A percentile compares a stretch with the other conserved stretches of the same genome.
phyloP scores from a whole-genome alignment of 2,797 vertebrate species.

The Chaunax sp. region DNA sequence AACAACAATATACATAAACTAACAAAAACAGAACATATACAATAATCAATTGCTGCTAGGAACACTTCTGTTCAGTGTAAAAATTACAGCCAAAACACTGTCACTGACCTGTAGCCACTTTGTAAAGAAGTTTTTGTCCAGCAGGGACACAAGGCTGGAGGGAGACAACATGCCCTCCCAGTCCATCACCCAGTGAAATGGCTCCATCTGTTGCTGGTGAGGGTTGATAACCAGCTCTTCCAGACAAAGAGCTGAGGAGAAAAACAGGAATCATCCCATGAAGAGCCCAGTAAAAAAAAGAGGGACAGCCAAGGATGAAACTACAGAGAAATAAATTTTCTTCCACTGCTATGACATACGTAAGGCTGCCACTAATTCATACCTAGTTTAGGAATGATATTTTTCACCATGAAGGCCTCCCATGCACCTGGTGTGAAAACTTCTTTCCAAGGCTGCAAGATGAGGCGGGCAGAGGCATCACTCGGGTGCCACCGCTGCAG shows the following conservation, averaged over 20 bases:
- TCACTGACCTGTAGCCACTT: slow-evolving; percentile 96
- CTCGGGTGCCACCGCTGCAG: slow-evolving; percentile 98
- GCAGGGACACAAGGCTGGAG: slow-evolving; percentile 92
- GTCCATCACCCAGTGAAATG: slow-evolving; percentile 96
- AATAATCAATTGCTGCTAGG: not conserved
- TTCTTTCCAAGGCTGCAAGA: slow-evolving; percentile 97
- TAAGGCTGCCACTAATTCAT: slow-evolving; percentile 41
- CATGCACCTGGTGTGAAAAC: slow-evolving; percentile 96
- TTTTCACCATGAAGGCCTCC: slow-evolving; percentile 99
- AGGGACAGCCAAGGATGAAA: not conserved
- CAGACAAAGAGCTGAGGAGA: slow-evolving; percentile 88
- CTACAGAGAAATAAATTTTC: not conserved
- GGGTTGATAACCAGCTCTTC: slow-evolving; percentile 96
- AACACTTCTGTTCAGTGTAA: not conserved
- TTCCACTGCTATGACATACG: not conserved
- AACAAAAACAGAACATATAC: not conserved
- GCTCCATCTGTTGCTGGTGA: slow-evolving; percentile 98
- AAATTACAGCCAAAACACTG: not conserved
- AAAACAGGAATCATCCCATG: slow-evolving; percentile 3
- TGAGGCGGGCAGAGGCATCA: slow-evolving; percentile 94
- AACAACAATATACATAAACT: slow-evolving; percentile 8
- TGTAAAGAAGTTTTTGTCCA: slow-evolving; percentile 97
- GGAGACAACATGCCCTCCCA: slow-evolving; percentile 98
- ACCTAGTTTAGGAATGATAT: slow-evolving; percentile 98
- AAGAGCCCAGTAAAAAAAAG: not conserved